phyloP scores from a whole-genome alignment of 2,113 vertebrate genomes.

The Spea bombifrons region DNA sequence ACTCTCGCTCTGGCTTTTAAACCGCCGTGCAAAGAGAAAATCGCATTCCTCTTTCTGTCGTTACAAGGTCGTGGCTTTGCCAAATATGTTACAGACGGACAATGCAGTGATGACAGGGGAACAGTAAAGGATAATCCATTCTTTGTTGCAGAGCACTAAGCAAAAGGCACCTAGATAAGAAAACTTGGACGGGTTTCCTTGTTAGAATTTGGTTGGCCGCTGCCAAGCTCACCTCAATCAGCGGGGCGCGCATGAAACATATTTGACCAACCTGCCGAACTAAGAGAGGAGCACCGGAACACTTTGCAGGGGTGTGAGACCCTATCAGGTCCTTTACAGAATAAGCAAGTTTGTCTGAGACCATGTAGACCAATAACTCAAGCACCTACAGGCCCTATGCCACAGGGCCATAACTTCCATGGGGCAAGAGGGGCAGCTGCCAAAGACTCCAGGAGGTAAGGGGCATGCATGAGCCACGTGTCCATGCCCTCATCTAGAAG shows the following conservation, averaged over 20 bases:
- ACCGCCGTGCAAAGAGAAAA: background rate
- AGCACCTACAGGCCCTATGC: too few species aligned
- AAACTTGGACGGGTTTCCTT: background rate
- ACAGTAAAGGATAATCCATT: slow-evolving; percentile 3
- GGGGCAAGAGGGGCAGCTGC: too few species aligned
- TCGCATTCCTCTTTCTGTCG: background rate
- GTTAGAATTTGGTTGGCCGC: background rate
- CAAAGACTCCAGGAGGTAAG: too few species aligned
- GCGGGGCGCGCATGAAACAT: background rate
- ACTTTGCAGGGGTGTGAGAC: too few species aligned
- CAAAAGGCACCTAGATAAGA: background rate
- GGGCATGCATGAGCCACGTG: too few species aligned
- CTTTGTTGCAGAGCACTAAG: background rate
- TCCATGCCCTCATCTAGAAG: too few species aligned
- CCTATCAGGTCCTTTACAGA: too few species aligned
- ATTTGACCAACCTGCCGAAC: background rate
- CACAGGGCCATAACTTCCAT: too few species aligned
- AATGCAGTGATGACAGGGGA: slow-evolving; percentile 30
- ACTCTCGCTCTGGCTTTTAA: background rate
- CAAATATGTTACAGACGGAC: slow-evolving; percentile 16
- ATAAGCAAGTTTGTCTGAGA: too few species aligned
- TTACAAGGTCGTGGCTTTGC: background rate
- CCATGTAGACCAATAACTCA: too few species aligned
- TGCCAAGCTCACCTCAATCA: background rate
- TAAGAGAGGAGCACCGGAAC: too few species aligned